Evolutionary conservation across 2,888 invertebrate species (phyloP).

Genomic region (Euphydryas editha): DNA sequence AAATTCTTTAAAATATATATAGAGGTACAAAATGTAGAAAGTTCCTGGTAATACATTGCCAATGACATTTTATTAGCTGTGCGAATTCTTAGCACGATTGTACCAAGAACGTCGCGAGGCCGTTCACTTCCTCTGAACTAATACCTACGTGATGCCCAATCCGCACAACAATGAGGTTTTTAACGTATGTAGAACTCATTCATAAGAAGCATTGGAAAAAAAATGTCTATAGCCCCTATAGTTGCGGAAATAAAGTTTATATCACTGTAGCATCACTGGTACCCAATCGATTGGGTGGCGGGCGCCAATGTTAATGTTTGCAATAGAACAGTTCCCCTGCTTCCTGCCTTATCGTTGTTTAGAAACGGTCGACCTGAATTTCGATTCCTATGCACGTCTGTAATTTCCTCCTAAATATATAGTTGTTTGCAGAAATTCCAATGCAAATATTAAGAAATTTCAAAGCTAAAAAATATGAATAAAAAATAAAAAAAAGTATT

Average conservation of each 20-base stretch:
- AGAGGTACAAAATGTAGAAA: conserved; percentile 38
- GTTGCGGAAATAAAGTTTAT: conserved; percentile 13
- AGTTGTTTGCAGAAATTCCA: conserved; percentile 3
- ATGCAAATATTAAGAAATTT: conserved; percentile 1
- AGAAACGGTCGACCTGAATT: conserved; percentile 50
- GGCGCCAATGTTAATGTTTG: conserved; percentile 48
- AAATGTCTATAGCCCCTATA: conserved; percentile 13
- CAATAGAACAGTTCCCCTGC: conserved; percentile 45
- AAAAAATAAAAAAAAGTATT: not conserved
- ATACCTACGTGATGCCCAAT: conserved; percentile 48
- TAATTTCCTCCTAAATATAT: conserved; percentile 29
- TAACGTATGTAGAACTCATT: conserved; percentile 40
- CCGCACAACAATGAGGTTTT: conserved; percentile 43
- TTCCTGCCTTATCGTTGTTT: conserved; percentile 63
- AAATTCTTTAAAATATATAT: conserved; percentile 12
- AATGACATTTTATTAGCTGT: conserved; percentile 39
- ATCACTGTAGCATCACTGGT: not conserved
- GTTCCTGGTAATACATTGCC: conserved; percentile 37
- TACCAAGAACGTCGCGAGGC: conserved; percentile 71
- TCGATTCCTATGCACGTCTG: conserved; percentile 43
- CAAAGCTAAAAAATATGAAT: not conserved
- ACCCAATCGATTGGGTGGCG: conserved; percentile 23
- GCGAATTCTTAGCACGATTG: conserved; percentile 65
- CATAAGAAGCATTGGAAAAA: conserved; percentile 13
- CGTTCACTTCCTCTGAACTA: conserved; percentile 61